phyloP scores from a whole-genome alignment of 2,888 invertebrate species.

The Orthosia cruda region DNA sequence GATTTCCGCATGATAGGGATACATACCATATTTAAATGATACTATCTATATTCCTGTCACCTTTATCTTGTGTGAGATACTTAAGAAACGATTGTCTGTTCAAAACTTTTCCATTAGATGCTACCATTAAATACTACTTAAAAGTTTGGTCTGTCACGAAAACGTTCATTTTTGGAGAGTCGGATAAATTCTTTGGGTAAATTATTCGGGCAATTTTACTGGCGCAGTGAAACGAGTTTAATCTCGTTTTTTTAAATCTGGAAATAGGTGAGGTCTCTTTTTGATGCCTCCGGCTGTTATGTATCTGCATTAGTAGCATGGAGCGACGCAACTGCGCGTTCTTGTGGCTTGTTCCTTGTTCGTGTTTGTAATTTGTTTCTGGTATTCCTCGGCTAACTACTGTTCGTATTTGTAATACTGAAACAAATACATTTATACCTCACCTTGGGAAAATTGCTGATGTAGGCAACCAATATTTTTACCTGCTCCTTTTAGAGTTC shows the following conservation, averaged over 20 bases:
- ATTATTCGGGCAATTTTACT: conserved; percentile 5
- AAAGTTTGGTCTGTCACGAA: neutral
- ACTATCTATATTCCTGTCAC: neutral
- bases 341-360: neutral
- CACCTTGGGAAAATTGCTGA: too few species aligned
- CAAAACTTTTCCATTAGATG: conserved; percentile 8
- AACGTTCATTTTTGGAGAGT: neutral
- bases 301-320: neutral
- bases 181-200: neutral
- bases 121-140: neutral
- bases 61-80: neutral
- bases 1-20: neutral
- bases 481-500: too few species aligned
- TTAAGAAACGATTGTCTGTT: neutral
- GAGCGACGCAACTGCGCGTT: neutral
- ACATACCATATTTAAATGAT: neutral
- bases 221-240: conserved; percentile 2
- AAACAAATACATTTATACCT: too few species aligned
- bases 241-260: neutral
- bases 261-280: conserved; percentile 1
- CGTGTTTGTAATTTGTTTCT: neutral
- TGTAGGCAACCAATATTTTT: too few species aligned
- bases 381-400: neutral
- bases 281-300: neutral
- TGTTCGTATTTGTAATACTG: too few species aligned